Conservation (phyloP, 2,113 vertebrate species). For the Myiopsitta monachus region DNA sequence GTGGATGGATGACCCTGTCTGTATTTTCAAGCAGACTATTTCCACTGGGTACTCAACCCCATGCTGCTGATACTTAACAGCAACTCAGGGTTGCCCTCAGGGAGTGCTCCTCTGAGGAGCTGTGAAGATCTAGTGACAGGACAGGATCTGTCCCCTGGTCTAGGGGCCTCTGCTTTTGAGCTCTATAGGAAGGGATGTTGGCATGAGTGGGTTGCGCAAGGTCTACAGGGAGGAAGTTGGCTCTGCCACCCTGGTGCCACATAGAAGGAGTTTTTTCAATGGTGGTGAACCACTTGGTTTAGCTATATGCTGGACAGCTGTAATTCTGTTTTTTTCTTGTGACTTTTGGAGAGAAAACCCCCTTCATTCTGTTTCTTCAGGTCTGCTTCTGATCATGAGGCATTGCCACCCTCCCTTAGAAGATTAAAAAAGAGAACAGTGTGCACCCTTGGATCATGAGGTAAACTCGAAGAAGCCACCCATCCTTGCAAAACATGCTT, state of each 20-base stretch:
- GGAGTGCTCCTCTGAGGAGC: background rate
- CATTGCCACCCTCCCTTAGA: background rate
- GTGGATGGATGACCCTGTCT: background rate
- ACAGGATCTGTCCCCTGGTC: background rate
- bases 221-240: background rate
- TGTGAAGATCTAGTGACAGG: background rate
- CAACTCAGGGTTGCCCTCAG: background rate
- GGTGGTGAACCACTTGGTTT: background rate
- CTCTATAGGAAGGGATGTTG: background rate
- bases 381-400: background rate
- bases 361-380: background rate
- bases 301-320: background rate
- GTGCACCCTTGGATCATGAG: background rate
- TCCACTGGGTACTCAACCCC: accelerated
- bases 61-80: background rate
- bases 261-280: background rate
- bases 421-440: background rate
- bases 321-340: background rate
- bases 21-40: background rate
- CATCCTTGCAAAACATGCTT: background rate
- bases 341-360: background rate
- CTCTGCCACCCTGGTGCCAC: background rate
- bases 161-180: background rate
- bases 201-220: background rate
- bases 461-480: background rate